Evolutionary conservation across 64 coral and sea anemone species (phyloP).

Genomic region (Acropora yongei): DNA sequence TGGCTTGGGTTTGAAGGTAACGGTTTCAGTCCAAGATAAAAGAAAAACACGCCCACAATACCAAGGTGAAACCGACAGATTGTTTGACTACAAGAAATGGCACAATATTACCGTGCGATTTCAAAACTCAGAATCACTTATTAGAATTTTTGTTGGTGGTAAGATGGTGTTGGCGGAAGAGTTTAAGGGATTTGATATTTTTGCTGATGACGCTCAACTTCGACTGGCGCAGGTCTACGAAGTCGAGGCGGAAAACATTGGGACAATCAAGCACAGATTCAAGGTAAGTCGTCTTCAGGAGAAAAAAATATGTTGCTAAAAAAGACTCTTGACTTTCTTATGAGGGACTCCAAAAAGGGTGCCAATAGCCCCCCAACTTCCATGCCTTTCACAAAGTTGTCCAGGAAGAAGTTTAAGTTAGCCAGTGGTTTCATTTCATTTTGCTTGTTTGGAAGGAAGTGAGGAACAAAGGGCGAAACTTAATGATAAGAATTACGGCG

Average conservation of each 20-base stretch:
- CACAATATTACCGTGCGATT: conserved; percentile 69
- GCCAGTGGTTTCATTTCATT: too few relatives aligned
- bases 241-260: background rate
- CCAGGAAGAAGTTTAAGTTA: too few relatives aligned
- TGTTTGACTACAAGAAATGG: conserved; percentile 38
- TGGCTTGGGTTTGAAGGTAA: background rate
- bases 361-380: too few relatives aligned
- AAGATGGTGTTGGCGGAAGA: background rate
- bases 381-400: too few relatives aligned
- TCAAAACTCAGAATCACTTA: conserved; percentile 44
- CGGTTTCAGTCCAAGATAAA: conserved; percentile 9
- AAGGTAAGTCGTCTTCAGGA: conserved; percentile 23
- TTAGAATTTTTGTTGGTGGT: conserved; percentile 60
- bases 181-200: background rate
- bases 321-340: too few relatives aligned
- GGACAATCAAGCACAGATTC: conserved; percentile 36
- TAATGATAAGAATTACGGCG: too few relatives aligned
- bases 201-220: conserved; percentile 32
- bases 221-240: conserved; percentile 69
- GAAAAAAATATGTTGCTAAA: background rate
- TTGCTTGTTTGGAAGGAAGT: too few relatives aligned
- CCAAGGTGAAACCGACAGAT: background rate
- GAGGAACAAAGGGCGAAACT: too few relatives aligned
- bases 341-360: too few relatives aligned
- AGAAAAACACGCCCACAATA: background rate